Conservation (phyloP, 1,140 invertebrate genomes). For the Melitaea cinxia region DNA sequence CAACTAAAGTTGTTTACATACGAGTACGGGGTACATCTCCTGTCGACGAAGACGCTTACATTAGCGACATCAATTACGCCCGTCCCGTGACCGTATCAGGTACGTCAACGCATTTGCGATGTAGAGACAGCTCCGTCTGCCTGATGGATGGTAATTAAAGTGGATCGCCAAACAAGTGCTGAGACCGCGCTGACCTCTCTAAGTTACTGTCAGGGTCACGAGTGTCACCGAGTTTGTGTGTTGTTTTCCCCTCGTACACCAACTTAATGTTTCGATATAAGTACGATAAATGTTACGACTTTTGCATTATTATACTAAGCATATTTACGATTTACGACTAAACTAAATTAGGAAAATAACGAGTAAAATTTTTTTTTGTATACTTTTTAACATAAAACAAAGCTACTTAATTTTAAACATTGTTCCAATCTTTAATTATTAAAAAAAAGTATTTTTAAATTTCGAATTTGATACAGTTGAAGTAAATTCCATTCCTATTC, state of each 20-base stretch:
- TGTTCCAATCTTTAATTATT: no score
- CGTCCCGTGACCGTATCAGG: constrained; percentile 46
- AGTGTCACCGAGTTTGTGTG: constrained; percentile 18
- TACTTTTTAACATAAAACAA: no score
- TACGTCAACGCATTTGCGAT: constrained; percentile 42
- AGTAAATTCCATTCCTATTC: not conserved
- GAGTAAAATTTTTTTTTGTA: not conserved
- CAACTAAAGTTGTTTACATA: not conserved
- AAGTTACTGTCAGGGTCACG: constrained; percentile 29
- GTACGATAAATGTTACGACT: constrained; percentile 1
- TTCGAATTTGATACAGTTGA: no score
- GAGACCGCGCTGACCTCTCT: constrained; percentile 38
- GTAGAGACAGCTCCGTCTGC: constrained; percentile 46
- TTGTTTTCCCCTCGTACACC: constrained; percentile 12
- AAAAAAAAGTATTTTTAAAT: no score
- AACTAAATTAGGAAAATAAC: not conserved
- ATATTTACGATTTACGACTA: not conserved
- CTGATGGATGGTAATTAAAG: constrained; percentile 74
- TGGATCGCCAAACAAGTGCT: constrained; percentile 49
- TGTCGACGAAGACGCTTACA: constrained; percentile 37
- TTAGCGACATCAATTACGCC: constrained; percentile 64
- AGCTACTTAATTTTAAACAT: no score
- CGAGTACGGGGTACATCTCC: constrained; percentile 11
- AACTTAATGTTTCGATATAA: constrained; percentile 11
- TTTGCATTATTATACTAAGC: not conserved